A percentile compares a stretch with the other conserved stretches of the same genome.
These are phyloP conservation scores for Pecten maximus DNA, from an alignment of 2,888 invertebrate species.

Conservation along the genomic window DNA sequence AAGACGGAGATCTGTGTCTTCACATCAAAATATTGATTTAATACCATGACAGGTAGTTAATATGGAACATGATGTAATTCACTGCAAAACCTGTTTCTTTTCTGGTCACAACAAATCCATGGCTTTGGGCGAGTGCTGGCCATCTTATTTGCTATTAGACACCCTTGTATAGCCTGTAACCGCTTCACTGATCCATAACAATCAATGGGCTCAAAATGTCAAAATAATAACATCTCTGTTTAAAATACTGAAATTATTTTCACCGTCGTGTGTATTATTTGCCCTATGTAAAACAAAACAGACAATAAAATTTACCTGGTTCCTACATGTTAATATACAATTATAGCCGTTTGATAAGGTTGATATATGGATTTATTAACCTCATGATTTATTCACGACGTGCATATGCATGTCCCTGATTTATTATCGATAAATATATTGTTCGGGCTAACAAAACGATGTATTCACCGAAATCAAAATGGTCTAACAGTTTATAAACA, in stretches of 20 bases:
- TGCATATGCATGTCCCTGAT: no score
- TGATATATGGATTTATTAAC: no score
- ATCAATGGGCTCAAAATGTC: neutral
- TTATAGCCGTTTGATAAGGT: no score
- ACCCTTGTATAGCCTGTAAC: neutral
- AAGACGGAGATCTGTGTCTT: neutral
- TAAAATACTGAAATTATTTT: neutral
- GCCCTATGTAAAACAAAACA: no score
- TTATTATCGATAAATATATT: no score
- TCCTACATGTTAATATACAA: no score
- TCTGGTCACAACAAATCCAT: constrained; percentile 25
- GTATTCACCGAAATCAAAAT: no score
- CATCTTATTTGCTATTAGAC: neutral
- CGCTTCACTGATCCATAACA: neutral
- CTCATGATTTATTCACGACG: no score
- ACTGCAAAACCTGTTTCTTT: constrained; percentile 32
- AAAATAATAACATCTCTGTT: neutral
- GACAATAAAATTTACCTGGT: no score
- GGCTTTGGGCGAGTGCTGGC: neutral
- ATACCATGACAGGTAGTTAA: constrained; percentile 28
- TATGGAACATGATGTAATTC: constrained; percentile 23
- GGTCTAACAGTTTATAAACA: no score
- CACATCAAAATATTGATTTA: constrained; percentile 31
- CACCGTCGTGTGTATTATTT: no score
- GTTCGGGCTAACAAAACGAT: no score